Percentiles rank a stretch among this genome's conserved stretches.
These are phyloP conservation scores for Agrotis exclamationis DNA, from an alignment of 2,888 invertebrate species.

Conservation along the genomic window DNA sequence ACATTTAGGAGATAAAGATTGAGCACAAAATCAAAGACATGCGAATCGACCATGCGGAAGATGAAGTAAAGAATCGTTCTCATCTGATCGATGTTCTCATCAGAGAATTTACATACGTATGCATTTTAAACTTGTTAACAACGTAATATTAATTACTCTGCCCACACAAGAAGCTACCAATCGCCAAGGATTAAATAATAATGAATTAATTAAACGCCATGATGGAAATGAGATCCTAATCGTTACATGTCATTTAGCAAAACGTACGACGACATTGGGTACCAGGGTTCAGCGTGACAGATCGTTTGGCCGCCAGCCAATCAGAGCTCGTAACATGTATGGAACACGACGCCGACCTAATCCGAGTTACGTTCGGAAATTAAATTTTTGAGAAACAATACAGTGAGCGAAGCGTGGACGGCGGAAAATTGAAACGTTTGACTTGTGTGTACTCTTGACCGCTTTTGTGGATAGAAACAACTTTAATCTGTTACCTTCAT, in stretches of 20 bases:
- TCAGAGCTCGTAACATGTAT: constrained; percentile 40
- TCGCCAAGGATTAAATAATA: constrained; percentile 43
- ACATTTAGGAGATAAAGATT: constrained; percentile 7
- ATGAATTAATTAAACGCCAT: constrained; percentile 40
- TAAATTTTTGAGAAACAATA: constrained; percentile 62
- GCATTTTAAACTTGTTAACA: constrained; percentile 6
- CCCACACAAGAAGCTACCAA: constrained; percentile 34
- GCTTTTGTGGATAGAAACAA: background rate
- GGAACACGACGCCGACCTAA: constrained; percentile 37
- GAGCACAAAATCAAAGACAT: constrained; percentile 13
- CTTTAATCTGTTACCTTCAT: background rate
- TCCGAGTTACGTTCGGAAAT: constrained; percentile 60
- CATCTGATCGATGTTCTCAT: background rate
- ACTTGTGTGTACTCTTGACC: constrained; percentile 12
- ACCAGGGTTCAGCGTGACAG: constrained; percentile 46
- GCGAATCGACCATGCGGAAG: background rate
- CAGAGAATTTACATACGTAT: constrained; percentile 2
- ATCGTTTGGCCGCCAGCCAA: constrained; percentile 55
- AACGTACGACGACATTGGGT: constrained; percentile 47
- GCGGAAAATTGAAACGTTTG: constrained; percentile 50
- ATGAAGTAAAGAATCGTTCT: constrained; percentile 4
- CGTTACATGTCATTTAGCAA: constrained; percentile 56
- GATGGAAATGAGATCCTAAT: constrained; percentile 56
- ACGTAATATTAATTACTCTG: constrained; percentile 8
- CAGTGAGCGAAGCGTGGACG: constrained; percentile 11